Base-by-base conservation (phyloP, 2,888 invertebrate genomes). In the Polydrusus tereticollis region DNA sequence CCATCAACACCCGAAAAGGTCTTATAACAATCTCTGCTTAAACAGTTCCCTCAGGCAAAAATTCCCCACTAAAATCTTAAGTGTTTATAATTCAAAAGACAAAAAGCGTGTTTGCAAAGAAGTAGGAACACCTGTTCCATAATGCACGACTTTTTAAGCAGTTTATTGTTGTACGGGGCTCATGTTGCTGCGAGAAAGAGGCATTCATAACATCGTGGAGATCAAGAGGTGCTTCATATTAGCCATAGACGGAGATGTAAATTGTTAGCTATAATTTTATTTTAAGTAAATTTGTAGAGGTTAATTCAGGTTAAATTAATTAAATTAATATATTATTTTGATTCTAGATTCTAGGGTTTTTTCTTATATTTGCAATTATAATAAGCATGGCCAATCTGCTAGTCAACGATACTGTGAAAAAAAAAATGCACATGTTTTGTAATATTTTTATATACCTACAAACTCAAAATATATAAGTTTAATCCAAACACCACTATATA, bases 61-160 rank as follows among this genome's bases (percentile, higher is more conserved):
- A 69, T 65, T 36, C 58, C 70, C 23, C 45, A 55, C 71, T 70
- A 64, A 68, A 67, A 68, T 72, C 67, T 72, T 64, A 64, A 69
- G 64, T 58, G 69, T 73, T 72, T 69, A 73, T 73, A 73, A 73
- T 73, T 73, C 73, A 69, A 65, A 59, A 59, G 69, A 69, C 59
- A 69, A 72, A 72, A 73, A 69, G 41, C 36, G 64, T 26, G 64
- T 59, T 69, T 59, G 65, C 45, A 69, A 72, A 69, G 73, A 65
- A 73, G 73, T 73, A 59, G 62, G 43, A 59, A 75, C 80, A 80
- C 80, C 80, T 80, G 80, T 77, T 80, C 79, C 80, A 79, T 80
- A 80, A 80, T 80, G 80, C 76, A 80, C 77, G 77, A 77, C 77
- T 73, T 79, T 78, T 78, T 78, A 78, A 79, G 78, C 75, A 78